These are phyloP conservation scores for Eupithecia exiguata DNA, from an alignment of 2,888 invertebrate species.

Conservation along the genomic window DNA sequence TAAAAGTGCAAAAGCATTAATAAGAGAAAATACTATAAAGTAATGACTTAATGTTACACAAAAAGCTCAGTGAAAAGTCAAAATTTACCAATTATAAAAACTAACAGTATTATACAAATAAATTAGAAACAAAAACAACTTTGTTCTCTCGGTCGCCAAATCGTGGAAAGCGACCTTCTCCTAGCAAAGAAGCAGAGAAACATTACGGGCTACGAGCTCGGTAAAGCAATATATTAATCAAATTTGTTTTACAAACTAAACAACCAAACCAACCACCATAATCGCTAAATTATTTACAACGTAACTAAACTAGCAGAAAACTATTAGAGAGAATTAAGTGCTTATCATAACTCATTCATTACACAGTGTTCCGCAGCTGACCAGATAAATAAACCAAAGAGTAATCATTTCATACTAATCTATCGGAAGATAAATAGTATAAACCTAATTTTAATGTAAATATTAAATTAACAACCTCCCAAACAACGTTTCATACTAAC, in stretches of 20 bases:
- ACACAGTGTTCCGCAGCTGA: conserved; percentile 52
- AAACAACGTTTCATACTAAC: conserved; percentile 74
- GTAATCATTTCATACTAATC: conserved; percentile 51
- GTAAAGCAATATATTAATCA: conserved; percentile 72
- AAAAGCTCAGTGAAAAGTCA: conserved; percentile 53
- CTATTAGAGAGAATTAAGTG: conserved; percentile 75
- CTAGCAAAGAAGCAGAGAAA: conserved; percentile 49
- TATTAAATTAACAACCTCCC: conserved; percentile 77
- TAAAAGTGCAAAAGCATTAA: conserved; percentile 50
- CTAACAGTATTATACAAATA: conserved; percentile 81
- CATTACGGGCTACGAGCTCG: conserved; percentile 45
- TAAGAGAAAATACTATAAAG: conserved; percentile 54
- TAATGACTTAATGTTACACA: conserved; percentile 53
- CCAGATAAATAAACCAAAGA: conserved; percentile 61
- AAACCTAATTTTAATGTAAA: conserved; percentile 59
- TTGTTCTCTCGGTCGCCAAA: conserved; percentile 65
- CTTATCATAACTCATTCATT: conserved; percentile 52
- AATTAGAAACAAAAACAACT: conserved; percentile 83
- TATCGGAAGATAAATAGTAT: conserved; percentile 60
- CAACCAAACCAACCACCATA: conserved; percentile 78
- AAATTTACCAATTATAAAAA: conserved; percentile 60
- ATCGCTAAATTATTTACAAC: conserved; percentile 68
- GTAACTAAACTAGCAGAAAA: conserved; percentile 64
- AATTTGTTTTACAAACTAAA: conserved; percentile 61
- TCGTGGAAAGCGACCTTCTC: conserved; percentile 22